Evolutionary conservation across 1,140 invertebrate species (phyloP).

Genomic region (Drosophila seguyi): DNA sequence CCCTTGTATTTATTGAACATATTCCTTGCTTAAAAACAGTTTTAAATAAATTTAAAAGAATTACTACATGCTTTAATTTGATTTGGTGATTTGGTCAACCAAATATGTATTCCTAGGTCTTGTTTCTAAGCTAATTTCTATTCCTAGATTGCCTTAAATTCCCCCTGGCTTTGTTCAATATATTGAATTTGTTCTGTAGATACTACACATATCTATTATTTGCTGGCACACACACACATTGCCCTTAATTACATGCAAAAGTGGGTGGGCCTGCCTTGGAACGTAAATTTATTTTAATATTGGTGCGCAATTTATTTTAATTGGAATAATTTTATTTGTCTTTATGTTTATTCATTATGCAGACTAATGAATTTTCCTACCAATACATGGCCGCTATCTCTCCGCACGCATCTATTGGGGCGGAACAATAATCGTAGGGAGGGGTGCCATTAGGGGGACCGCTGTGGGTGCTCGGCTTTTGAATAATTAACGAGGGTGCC

Average conservation of each 20-base stretch:
- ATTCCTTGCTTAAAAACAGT: not conserved
- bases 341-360: slow-evolving; percentile 84
- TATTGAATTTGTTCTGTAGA: slow-evolving; percentile 24
- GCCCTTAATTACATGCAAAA: slow-evolving; percentile 66
- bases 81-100: too few relatives aligned
- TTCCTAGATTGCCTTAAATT: not conserved
- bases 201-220: slow-evolving; percentile 21
- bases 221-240: slow-evolving; percentile 14
- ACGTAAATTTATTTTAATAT: slow-evolving; percentile 81
- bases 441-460: slow-evolving; percentile 56
- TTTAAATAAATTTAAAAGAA: not conserved
- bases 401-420: slow-evolving; percentile 46
- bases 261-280: slow-evolving; percentile 51
- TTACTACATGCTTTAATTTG: rapidly evolving
- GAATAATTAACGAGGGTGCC: slow-evolving; percentile 82
- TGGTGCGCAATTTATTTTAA: slow-evolving; percentile 84
- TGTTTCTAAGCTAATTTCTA: not conserved
- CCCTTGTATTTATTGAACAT: too few relatives aligned
- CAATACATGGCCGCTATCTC: slow-evolving; percentile 57
- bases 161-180: not conserved
- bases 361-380: slow-evolving; percentile 77
- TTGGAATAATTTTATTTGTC: slow-evolving; percentile 85
- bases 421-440: slow-evolving; percentile 29
- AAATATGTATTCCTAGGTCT: not conserved
- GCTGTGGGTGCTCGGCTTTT: slow-evolving; percentile 76